Evolutionary conservation across 2,113 vertebrate species (phyloP).

Genomic region (Pomatorhinus ruficollis): DNA sequence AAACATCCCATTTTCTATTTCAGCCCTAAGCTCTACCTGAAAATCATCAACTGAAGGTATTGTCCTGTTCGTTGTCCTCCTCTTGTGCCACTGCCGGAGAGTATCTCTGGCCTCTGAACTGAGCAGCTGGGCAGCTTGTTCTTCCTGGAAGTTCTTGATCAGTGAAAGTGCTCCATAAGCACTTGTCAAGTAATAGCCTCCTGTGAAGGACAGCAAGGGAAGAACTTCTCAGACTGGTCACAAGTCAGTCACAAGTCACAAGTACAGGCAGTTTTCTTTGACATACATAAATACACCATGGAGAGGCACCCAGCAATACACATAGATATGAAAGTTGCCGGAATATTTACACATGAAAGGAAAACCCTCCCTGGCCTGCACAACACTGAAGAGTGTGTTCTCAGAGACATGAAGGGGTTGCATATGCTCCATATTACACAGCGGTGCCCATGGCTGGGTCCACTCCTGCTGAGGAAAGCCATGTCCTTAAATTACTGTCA

Average conservation of each 20-base stretch:
- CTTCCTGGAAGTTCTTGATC: slow-evolving; percentile 97
- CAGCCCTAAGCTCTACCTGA: slow-evolving; percentile 77
- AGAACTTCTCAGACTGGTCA: background rate
- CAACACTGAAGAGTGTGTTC: background rate
- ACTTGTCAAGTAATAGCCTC: slow-evolving; percentile 95
- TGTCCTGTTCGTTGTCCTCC: slow-evolving; percentile 87
- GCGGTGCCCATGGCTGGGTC: background rate
- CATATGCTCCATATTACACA: background rate
- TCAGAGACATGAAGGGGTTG: background rate
- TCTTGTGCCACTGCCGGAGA: slow-evolving; percentile 92
- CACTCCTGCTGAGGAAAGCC: background rate
- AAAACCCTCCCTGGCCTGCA: background rate
- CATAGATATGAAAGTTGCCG: fast-evolving
- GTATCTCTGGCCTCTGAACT: slow-evolving; percentile 93
- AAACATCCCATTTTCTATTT: background rate
- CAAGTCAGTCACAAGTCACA: background rate
- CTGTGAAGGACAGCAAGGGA: slow-evolving; percentile 66
- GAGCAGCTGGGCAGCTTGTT: slow-evolving; percentile 89
- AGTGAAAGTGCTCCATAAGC: slow-evolving; percentile 93
- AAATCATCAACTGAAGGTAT: slow-evolving; percentile 92
- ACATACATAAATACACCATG: background rate
- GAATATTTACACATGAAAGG: background rate
- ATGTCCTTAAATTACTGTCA: background rate
- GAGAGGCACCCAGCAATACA: background rate
- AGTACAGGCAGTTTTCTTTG: background rate